Conservation (phyloP, 2,888 invertebrate genomes). For the Eupithecia pulchellata region DNA sequence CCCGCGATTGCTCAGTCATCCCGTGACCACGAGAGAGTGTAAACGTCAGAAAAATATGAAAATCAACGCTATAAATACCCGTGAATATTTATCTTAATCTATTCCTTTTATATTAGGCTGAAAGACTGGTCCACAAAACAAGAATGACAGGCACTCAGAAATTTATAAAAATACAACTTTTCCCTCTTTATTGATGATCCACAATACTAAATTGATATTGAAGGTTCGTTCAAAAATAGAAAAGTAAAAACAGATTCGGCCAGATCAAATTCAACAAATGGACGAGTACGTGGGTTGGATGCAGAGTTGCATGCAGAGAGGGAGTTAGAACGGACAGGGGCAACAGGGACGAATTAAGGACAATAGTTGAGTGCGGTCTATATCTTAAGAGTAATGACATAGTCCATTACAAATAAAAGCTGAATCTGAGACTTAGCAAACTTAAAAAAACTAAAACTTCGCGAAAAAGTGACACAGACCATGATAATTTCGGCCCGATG, state of each 20-base stretch:
- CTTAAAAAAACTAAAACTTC: neutral
- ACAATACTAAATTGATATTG: slow-evolving; percentile 16
- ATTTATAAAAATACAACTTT: neutral
- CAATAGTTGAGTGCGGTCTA: neutral
- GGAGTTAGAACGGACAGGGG: neutral
- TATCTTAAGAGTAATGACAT: neutral
- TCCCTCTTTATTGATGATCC: neutral
- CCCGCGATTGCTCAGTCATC: too few species aligned
- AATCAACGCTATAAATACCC: too few species aligned
- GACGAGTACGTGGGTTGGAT: slow-evolving; percentile 43
- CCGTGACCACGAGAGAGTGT: too few species aligned
- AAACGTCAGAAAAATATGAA: too few species aligned
- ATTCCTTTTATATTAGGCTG: neutral
- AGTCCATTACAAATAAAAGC: neutral
- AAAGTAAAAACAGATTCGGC: slow-evolving; percentile 22
- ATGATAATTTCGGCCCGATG: too few species aligned
- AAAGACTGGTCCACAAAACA: neutral
- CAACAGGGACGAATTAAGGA: slow-evolving; percentile 2
- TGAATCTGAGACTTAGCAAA: neutral
- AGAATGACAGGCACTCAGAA: neutral
- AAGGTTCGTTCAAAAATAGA: slow-evolving; percentile 24
- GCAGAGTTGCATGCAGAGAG: slow-evolving; percentile 2
- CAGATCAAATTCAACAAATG: slow-evolving; percentile 48
- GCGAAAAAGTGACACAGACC: too few species aligned
- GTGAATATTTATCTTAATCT: too few species aligned